These are phyloP conservation scores for Dasyurus viverrinus DNA, from an alignment of 2,113 vertebrate genomes.

Conservation along the genomic window DNA sequence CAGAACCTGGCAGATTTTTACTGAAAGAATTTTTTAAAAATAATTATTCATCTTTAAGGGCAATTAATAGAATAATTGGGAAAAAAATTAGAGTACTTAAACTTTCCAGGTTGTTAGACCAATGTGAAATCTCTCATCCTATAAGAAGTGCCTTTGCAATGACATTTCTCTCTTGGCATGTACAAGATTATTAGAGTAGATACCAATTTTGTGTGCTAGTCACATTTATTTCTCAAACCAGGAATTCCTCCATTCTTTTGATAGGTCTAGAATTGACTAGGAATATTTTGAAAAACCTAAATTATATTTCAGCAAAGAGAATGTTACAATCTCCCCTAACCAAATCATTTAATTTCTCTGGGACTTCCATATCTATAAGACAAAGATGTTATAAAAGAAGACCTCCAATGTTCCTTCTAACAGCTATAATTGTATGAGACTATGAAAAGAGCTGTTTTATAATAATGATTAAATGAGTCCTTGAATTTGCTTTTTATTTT, in stretches of 20 bases:
- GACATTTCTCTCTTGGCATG: neutral
- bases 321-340: neutral
- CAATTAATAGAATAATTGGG: neutral
- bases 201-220: neutral
- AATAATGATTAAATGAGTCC: neutral
- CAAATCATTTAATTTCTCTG: neutral
- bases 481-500: too few relatives aligned
- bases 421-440: neutral
- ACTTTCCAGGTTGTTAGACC: neutral
- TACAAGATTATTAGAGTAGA: neutral
- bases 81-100: neutral
- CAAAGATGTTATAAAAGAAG: neutral
- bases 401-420: neutral
- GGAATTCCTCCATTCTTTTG: neutral
- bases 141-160: neutral
- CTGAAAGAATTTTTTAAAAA: conserved; percentile 4
- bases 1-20: neutral
- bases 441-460: neutral
- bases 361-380: neutral
- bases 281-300: neutral
- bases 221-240: neutral
- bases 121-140: neutral
- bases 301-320: neutral
- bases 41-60: neutral
- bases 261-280: neutral